Evolutionary conservation across 1,140 invertebrate species (phyloP), one percentile per base, ranked within the genome.

Genomic region (Chelonus insularis): DNA sequence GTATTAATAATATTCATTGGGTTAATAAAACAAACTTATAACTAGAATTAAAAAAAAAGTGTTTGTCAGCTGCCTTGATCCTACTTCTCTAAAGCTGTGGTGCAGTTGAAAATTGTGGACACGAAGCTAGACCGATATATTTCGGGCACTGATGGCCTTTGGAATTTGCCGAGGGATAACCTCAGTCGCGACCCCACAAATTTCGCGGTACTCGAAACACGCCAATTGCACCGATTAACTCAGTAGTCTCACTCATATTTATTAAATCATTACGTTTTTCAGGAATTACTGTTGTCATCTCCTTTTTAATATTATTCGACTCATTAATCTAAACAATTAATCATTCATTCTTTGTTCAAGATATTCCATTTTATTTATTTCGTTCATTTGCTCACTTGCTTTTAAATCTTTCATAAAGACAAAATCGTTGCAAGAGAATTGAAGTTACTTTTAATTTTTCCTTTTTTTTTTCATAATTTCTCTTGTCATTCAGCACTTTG

Each of bases 281-380:
- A 16, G 18, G 41, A 43, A 43, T 43, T 43, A 43, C 8, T 8
- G 16, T 43, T 9, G 18, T 18, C 16, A 39, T 43, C 16, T 36
- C 52, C 43, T 63, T 64, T 62, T 47, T 29, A 21, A 9, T 43
- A 37, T 25, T 18, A 14, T 51, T 60, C 32, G 6, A 16, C 54
- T 45, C 64, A 61, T 70, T 50, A 25, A 58, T 37, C 58, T 68
- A 68, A 70, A 68, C 64, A 70, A 43, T 43, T 43, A n/a, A 7
- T 29, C 3, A 29, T 29, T 29, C 7, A 29, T 29, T 29, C 25
- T n/a, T 7, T 7, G 25, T 29, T 7, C 25, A 29, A 29, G 25
- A 29, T 29, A 29, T 21, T 16, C 41, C n/a, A 39, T 8, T 14
- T 16, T 16, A 43, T 43, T 18, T 43, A 43, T 43, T 43, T 18